These are phyloP conservation scores for Tolmerus cingulatus DNA, from an alignment of 2,888 invertebrate genomes.

Conservation along the genomic window DNA sequence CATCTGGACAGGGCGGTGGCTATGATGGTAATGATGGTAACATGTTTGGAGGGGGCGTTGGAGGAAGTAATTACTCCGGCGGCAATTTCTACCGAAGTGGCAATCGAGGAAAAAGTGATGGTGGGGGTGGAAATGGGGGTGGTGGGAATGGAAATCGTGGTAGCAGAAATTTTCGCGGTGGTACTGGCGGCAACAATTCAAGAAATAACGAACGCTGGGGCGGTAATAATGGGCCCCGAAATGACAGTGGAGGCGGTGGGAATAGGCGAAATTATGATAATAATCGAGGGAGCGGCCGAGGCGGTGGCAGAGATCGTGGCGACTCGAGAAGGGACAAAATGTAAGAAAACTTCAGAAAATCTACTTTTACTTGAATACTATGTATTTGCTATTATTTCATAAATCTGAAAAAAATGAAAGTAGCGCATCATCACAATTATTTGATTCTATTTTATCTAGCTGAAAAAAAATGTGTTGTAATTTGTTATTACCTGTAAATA, in stretches of 20 bases:
- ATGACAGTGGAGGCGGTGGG: neutral
- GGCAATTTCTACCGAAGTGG: constrained; percentile 44
- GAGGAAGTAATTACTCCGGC: constrained; percentile 53
- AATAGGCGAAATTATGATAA: neutral
- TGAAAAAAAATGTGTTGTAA: neutral
- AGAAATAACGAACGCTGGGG: neutral
- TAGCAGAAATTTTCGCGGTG: constrained; percentile 17
- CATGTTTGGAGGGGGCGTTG: constrained; percentile 60
- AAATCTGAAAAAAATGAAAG: neutral
- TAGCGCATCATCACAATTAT: neutral
- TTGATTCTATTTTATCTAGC: neutral
- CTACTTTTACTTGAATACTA: neutral
- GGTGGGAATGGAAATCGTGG: constrained; percentile 24
- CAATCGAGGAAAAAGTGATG: constrained; percentile 23
- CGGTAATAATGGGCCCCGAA: neutral
- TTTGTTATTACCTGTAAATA: neutral
- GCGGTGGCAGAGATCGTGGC: neutral
- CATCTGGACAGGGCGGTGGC: constrained; percentile 57
- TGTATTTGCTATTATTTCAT: neutral
- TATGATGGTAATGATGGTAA: constrained; percentile 56
- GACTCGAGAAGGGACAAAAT: constrained; percentile 15
- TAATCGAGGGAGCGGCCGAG: neutral
- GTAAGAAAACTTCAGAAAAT: neutral
- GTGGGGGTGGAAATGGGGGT: constrained; percentile 35
- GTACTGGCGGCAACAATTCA: constrained; percentile 46